Evolutionary conservation across 2,113 vertebrate genomes (phyloP), one percentile per base, ranked within the genome.

Genomic region (Protobothrops mucrosquamatus): DNA sequence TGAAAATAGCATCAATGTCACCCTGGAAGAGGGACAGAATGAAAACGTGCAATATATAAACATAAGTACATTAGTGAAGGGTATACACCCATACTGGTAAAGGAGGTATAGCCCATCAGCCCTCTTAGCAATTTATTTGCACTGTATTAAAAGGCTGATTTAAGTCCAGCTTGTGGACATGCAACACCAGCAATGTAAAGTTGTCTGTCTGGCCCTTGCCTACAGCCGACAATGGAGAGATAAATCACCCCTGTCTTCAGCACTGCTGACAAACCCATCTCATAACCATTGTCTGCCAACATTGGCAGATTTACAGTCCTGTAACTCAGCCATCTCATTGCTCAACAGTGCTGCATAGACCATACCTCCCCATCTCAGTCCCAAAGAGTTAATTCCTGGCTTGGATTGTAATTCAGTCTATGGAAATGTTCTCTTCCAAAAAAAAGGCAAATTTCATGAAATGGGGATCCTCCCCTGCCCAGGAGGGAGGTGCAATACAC

Each of bases 131-230:
- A 4, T 93, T 91, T 93, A n/a, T 87, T 91, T 22, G 26, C 81
- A 59, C 64, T 94, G 92, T 69, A 52, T 93, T 92, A 3, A 14
- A 10, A 92, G 39, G 39, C 81, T 46, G 90, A 89, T 87, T 11
- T 55, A 55, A 61, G 54, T 92, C 15, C 11, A 39, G 52, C 48
- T 90, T 39, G 29, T 29, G 94, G 91, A 1, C 1, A 3, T 23
- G 11, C 18, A 92, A 14, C 64, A 86, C 87, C 94, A 88, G 57
- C 92, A n/a, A 0, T 8, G 15, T 0, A 2, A 85, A 94, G 92
- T n/a, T 55, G 51, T 93, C 89, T 26, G 1, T 93, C 91, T 89
- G 55, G 93, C 26, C 93, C 91, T 26, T 92, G 93, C 64, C 14
- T 87, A 0, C 5, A 92, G 94, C 90, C 92, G 91, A 92, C 61